Percentiles rank a stretch among this genome's conserved stretches.
These are phyloP conservation scores for Gallinago undulata DNA, from an alignment of 2,113 vertebrate genomes.

Conservation along the genomic window DNA sequence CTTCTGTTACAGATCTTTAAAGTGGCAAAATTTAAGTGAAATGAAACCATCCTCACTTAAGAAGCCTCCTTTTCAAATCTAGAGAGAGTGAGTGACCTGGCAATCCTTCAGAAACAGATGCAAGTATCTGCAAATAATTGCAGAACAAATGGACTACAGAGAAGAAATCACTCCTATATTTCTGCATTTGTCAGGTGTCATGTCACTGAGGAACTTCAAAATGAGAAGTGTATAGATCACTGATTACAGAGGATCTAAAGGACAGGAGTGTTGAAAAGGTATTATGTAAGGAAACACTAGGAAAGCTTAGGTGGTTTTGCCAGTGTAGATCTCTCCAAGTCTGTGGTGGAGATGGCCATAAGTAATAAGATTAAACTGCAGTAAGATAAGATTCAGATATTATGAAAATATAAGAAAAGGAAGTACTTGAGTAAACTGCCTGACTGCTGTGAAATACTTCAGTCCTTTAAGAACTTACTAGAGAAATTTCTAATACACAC, in stretches of 20 bases:
- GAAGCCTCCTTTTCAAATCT: background rate
- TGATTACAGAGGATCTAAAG: background rate
- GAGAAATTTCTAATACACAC: background rate
- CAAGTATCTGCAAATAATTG: background rate
- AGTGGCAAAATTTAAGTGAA: background rate
- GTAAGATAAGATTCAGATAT: background rate
- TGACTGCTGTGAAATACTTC: background rate
- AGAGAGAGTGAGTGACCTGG: background rate
- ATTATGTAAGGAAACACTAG: accelerated
- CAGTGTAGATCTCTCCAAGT: background rate
- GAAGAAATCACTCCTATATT: background rate
- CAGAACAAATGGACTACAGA: background rate
- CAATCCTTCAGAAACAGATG: background rate
- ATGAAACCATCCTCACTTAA: background rate
- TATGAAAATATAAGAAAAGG: background rate
- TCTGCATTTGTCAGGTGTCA: background rate
- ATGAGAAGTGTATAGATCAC: background rate
- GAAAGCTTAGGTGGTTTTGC: background rate
- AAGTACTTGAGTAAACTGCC: background rate
- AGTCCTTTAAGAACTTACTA: background rate
- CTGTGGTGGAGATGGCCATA: background rate
- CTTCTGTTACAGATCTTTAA: background rate
- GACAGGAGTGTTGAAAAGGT: background rate
- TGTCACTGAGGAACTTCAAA: background rate
- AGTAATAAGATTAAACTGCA: background rate